Base-by-base conservation (phyloP, 2,113 vertebrate genomes). In the Hippocampus abdominalis region DNA sequence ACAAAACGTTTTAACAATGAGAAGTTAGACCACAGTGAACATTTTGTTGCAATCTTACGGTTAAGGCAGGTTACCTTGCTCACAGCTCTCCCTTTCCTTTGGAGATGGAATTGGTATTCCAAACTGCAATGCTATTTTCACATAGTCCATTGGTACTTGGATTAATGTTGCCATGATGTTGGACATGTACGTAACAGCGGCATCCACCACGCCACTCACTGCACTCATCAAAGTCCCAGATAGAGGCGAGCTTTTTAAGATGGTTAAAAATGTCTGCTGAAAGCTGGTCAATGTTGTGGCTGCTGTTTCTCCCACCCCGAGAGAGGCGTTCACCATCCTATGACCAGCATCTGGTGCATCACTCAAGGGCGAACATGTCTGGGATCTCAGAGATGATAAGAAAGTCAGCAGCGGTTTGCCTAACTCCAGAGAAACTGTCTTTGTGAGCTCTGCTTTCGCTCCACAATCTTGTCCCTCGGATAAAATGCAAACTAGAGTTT, bases 61-160 rank as follows among this genome's bases (percentile, higher is more conserved):
- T 3, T 27, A 0, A 48, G 25, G 20, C 12, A 27, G 2, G 25
- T 75, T 70, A 94, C 93, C 92, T 91, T 92, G 89, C 18, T 76
- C 69, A 72, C 93, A 94, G 27, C 78, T 82, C 13, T 84, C 81
- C n/a, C 20, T 48, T 70, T 66, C 48, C 11, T 91, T 82, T 62
- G 92, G 48, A 39, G 73, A 73, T 7, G 92, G 91, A 9, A 88
- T 59, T 60, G 76, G 69, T 6, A 91, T 84, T 46, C 84, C 88
- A 66, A 94, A 77, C 72, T 93, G 90, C 70, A 93, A 72, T 32
- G 78, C 89, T 65, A 92, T 73, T 60, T 82, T 81, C 36, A 91
- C 11, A 44, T 84, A 91, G 42, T 92, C 89, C 62, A 89, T 67
- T 1, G 90, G 87, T 1, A 68, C 75, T 66, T 89, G 74, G 40